A percentile compares a stretch with the other conserved stretches of the same genome.
Conservation (phyloP, 2,888 invertebrate genomes). For the Dromius quadrimaculatus region DNA sequence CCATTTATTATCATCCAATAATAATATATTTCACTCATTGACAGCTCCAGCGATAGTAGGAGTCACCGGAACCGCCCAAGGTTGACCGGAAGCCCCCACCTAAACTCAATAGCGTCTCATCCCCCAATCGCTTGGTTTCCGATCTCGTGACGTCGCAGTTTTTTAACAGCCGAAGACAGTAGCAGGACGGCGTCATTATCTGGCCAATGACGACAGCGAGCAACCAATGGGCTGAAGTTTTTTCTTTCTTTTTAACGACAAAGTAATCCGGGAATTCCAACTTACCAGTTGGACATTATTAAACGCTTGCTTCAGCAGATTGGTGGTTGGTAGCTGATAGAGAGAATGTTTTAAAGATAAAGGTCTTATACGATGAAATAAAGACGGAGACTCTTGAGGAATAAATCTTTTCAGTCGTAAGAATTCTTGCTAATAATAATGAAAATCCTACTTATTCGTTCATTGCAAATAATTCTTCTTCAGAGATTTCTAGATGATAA, state of each 20-base stretch:
- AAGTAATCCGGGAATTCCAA: conserved; percentile 30
- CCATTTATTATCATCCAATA: too few species aligned
- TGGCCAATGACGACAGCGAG: conserved; percentile 23
- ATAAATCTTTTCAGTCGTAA: too few species aligned
- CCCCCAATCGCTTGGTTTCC: not conserved
- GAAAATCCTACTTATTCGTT: too few species aligned
- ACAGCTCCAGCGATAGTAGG: conserved; percentile 6
- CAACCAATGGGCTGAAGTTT: conserved; percentile 31
- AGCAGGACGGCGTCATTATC: conserved; percentile 28
- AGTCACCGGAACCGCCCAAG: conserved; percentile 16
- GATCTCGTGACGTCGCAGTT: conserved; percentile 16
- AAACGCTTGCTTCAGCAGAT: conserved; percentile 66
- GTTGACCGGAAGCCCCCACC: conserved; percentile 3
- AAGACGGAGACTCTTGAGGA: not conserved
- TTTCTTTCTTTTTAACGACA: conserved; percentile 36
- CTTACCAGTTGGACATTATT: conserved; percentile 63
- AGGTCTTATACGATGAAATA: conserved; percentile 15
- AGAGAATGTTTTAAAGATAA: conserved; percentile 35
- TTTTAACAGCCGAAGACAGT: conserved; percentile 30
- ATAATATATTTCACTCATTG: not conserved
- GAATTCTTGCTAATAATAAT: too few species aligned
- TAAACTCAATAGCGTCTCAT: not conserved
- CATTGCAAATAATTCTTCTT: too few species aligned
- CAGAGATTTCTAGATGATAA: too few species aligned
- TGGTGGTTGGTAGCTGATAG: conserved; percentile 38